Evolutionary conservation across 1,140 invertebrate species (phyloP), one percentile per base, ranked within the genome.

Genomic region (Sitophilus oryzae): DNA sequence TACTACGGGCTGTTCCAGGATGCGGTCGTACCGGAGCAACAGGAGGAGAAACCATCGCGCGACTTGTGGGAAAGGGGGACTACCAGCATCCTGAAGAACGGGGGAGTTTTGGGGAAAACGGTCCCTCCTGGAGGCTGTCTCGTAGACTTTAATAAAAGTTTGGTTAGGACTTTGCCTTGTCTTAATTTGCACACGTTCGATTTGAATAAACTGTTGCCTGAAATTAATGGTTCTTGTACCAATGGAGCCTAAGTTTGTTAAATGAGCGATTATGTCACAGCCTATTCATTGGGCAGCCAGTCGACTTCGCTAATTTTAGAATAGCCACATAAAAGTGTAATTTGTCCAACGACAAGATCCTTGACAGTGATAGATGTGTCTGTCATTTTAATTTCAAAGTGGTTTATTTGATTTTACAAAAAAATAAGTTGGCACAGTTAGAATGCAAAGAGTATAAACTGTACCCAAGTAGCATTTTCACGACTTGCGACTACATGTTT

Each of bases 81-180:
- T 56, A 57, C 53, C 43, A 64, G 62, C 49, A 61, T 66, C 43
- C 38, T 66, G 9, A 63, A 60, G 42, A 47, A 52, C 30, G 61
- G 59, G 58, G 58, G 59, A 55, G 34, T 59, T 38, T 51, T 63
- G 11, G 37, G 41, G 16, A 58, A 48, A 46, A 36, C 47, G 2
- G 25, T 21, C 10, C 18, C 19, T n/a, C 25, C 35, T 45, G 23
- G 34, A 20, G 18, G 19, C n/a, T 37, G 35, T 42, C 35, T 14
- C 14, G 9, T 42, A 19, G 46, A 52, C 42, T 11, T 43, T 34
- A 51, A 61, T 53, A 59, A 54, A 61, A 52, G 44, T 52, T 35
- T 49, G 38, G 42, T 56, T 42, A 57, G 36, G 35, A 53, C 23
- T 21, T 35, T 37, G 21, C 49, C 37, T 14, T 60, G 42, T 50